Base-by-base conservation (phyloP, 2,888 invertebrate species). In the Leucophora obtusa region DNA sequence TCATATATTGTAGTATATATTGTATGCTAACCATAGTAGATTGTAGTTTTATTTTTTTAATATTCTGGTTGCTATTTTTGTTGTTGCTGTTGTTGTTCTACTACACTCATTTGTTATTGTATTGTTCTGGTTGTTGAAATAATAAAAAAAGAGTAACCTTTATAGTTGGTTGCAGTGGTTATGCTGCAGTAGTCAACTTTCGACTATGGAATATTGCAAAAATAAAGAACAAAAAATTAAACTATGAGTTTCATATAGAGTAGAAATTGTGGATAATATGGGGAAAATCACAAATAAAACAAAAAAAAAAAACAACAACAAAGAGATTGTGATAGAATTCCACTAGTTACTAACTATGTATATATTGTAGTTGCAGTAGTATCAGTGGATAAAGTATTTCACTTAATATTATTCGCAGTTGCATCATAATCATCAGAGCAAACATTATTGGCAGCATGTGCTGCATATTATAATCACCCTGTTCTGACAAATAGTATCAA, bases 131-230 rank as follows among this genome's bases (percentile, higher is more conserved):
- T 58, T 51, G 21, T 10, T 5, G 35, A 35, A 33, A 58, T 17
- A 15, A 17, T 6, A 59, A 59, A 28, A 59, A 58, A 60, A 60
- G 17, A 54, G 35, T 24, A 53, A n/a, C 11, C 8, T 71, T 77
- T 68, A 54, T 50, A 53, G 33, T 54, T 60, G 66, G 60, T 71
- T 71, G 59, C 59, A 59, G 62, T 76, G 56, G 63, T 69, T 69
- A 15, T 59, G 33, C 38, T 59, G 70, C 65, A 70, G 62, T 51
- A 58, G 43, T 70, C 35, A 24, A 38, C 10, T 69, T n/a, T 47
- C 24, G 50, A 17, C 18, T n/a, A 62, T 28, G 47, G 47, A 15
- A 63, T 38, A 38, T 38, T 10, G 14, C 10, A 38, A 11, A 38
- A 38, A 47, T 14, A 38, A 47, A 47, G 6, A 47, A n/a, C 0